phyloP scores from a whole-genome alignment of 1,140 invertebrate genomes.

The Hesperophylax magnus region DNA sequence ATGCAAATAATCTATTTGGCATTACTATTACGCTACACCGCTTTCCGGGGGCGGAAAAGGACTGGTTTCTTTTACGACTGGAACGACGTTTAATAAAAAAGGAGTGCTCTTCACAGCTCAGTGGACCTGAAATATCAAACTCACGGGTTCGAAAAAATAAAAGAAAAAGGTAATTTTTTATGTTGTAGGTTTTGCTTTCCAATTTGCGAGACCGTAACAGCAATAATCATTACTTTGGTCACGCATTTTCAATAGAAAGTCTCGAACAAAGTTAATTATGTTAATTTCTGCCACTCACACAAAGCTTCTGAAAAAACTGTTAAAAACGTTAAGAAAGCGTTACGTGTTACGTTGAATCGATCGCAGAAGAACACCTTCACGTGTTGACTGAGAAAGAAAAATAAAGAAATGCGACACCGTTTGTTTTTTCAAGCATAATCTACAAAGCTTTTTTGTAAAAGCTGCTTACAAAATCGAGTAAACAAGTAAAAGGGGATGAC shows the following conservation, averaged over 20 bases:
- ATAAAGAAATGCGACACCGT: conserved; percentile 11
- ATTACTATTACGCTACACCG: background rate
- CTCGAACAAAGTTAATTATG: too few relatives aligned
- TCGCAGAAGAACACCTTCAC: conserved; percentile 19
- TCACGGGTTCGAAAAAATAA: too few relatives aligned
- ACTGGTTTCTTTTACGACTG: too few relatives aligned
- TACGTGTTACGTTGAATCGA: conserved; percentile 2
- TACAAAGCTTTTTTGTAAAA: background rate
- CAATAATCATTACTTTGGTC: too few relatives aligned
- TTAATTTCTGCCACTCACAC: too few relatives aligned
- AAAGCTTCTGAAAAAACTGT: background rate
- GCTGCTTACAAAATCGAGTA: background rate
- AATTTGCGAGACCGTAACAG: too few relatives aligned
- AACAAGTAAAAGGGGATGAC: background rate
- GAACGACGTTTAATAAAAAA: too few relatives aligned
- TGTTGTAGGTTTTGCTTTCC: too few relatives aligned
- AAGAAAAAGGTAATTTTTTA: too few relatives aligned
- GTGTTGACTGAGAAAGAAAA: conserved; percentile 33
- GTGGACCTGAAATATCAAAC: too few relatives aligned
- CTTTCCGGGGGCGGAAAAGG: background rate
- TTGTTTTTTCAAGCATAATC: conserved; percentile 8
- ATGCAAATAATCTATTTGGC: conserved; percentile 29
- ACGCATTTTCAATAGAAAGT: too few relatives aligned
- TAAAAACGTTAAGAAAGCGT: background rate
- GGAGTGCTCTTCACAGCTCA: too few relatives aligned